Conservation (phyloP, 2,888 invertebrate genomes). For the Sclerodermus sp. region DNA sequence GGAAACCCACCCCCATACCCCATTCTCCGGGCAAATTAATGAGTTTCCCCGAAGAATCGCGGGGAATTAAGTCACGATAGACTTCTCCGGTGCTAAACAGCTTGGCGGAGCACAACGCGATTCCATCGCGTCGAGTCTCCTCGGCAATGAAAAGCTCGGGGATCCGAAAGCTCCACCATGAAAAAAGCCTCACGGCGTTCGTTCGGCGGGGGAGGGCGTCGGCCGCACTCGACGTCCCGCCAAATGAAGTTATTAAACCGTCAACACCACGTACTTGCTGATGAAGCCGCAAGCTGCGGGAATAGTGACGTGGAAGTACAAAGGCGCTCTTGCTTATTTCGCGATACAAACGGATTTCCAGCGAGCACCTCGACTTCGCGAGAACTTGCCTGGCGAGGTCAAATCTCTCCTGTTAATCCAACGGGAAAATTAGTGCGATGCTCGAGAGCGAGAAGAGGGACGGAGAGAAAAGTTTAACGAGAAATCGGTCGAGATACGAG, state of each 20-base stretch:
- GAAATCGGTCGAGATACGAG: too few relatives aligned
- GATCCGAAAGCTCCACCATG: not conserved
- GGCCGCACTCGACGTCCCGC: conserved; percentile 20
- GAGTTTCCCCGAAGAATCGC: conserved; percentile 25
- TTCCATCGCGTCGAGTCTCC: not conserved
- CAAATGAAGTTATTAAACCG: conserved; percentile 39
- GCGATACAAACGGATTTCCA: not conserved
- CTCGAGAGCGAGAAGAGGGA: too few relatives aligned
- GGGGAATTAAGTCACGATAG: conserved; percentile 23
- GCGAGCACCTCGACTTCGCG: not conserved
- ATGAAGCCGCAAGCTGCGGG: conserved; percentile 17
- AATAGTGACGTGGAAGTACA: not conserved
- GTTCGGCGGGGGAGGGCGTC: conserved; percentile 8
- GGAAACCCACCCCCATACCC: not conserved
- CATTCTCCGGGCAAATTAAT: conserved; percentile 21
- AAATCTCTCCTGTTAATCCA: not conserved
- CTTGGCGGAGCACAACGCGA: conserved; percentile 12
- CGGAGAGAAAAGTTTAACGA: too few relatives aligned
- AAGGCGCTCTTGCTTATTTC: not conserved
- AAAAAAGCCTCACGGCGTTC: conserved; percentile 19
- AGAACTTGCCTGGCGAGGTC: not conserved
- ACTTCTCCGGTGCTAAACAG: conserved; percentile 18
- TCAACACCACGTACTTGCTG: conserved; percentile 30
- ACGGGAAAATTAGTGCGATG: too few relatives aligned
- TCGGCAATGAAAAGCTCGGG: conserved; percentile 2